Evolutionary conservation across 2,797 vertebrate species (phyloP).

Genomic region (Epinephelus malabaricus): DNA sequence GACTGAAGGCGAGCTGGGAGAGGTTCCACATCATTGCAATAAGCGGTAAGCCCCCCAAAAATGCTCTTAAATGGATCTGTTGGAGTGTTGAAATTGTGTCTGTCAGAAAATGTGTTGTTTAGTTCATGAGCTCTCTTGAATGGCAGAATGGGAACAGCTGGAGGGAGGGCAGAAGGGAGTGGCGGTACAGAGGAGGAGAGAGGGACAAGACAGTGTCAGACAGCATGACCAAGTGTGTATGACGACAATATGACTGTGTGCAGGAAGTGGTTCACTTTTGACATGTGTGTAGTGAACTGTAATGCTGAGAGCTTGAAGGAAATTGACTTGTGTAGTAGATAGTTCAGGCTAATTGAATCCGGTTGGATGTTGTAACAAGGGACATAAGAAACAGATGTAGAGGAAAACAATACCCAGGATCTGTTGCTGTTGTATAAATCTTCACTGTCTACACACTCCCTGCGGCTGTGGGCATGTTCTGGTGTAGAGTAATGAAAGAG

Average conservation of each 20-base stretch:
- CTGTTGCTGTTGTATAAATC: not conserved
- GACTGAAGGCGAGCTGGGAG: constrained; percentile 49
- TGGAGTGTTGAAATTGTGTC: not conserved
- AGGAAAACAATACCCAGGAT: not conserved
- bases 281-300: constrained; percentile 2
- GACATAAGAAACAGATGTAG: not conserved
- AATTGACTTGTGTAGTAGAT: not conserved
- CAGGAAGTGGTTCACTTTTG: constrained; percentile 30
- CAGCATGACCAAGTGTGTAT: constrained; percentile 36
- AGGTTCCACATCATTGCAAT: constrained; percentile 59
- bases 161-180: constrained; percentile 57
- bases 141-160: constrained; percentile 11
- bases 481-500: constrained; percentile 22
- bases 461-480: not conserved
- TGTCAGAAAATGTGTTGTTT: constrained; percentile 1
- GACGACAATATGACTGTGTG: constrained; percentile 13
- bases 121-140: constrained; percentile 17
- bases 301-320: not conserved
- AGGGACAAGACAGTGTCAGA: constrained; percentile 24
- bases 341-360: not conserved
- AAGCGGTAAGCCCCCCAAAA: constrained; percentile 68
- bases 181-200: constrained; percentile 51
- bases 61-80: not conserved
- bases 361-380: not conserved
- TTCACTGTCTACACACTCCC: not conserved